phyloP scores from a whole-genome alignment of 2,113 vertebrate genomes.

The Todiramphus saurophagus region DNA sequence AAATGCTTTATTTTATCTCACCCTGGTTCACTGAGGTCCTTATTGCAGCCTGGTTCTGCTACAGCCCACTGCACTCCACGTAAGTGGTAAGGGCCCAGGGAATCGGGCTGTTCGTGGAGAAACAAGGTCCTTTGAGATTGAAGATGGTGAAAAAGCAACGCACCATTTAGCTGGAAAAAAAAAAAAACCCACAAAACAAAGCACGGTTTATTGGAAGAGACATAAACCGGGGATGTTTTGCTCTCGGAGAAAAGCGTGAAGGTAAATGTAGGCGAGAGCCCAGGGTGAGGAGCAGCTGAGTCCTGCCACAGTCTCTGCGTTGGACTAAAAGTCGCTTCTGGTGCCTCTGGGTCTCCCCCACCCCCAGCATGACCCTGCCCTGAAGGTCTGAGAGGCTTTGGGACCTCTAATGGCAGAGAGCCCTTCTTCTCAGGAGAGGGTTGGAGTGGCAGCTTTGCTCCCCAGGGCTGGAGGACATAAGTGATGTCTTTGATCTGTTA shows the following conservation, averaged over 20 bases:
- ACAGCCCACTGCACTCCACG: neutral
- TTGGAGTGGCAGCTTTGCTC: neutral
- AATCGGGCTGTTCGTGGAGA: neutral
- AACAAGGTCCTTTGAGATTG: neutral
- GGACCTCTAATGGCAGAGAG: neutral
- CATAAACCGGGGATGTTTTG: neutral
- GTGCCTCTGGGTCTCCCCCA: rapidly evolving
- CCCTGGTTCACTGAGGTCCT: too few relatives aligned
- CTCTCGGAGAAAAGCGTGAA: neutral
- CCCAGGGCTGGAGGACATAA: rapidly evolving
- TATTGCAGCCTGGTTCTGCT: neutral
- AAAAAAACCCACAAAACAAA: neutral
- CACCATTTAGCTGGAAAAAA: neutral
- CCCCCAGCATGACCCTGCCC: rapidly evolving
- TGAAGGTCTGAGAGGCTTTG: too few relatives aligned
- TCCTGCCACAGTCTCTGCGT: too few relatives aligned
- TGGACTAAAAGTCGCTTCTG: rapidly evolving
- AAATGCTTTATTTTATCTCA: neutral
- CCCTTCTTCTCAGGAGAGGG: neutral
- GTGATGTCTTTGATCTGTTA: neutral
- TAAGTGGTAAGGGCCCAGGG: neutral
- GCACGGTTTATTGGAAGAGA: neutral
- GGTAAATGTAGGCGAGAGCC: neutral
- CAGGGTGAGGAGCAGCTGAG: neutral
- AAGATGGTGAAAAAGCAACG: neutral